Evolutionary conservation across 2,113 vertebrate genomes (phyloP), one percentile per base, ranked within the genome.

Genomic region (Hylia prasina): DNA sequence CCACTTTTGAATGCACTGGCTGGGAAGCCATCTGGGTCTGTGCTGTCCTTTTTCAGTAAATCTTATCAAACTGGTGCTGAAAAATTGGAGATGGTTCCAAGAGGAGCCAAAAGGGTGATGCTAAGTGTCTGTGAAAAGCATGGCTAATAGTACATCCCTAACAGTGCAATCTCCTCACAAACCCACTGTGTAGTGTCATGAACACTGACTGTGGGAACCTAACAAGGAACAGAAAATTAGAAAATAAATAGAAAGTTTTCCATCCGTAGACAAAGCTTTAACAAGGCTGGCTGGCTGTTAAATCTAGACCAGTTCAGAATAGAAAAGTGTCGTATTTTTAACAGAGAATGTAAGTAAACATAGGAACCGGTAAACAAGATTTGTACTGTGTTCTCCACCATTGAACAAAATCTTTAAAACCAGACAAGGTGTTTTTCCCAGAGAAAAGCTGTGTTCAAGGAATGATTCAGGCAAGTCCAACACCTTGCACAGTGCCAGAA

Each of bases 391-490:
- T 93, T 95, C 80, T 81, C 86, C 51, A 53, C 61, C 75, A 70
- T 6, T 93, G 90, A 93, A 69, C 83, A 95, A 80, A 90, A 81
- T 86, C 82, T 93, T 96, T 93, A 88, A 90, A 95, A 57, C 42
- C 39, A 66, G 75, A 56, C 39, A 61, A 70, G 71, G 35, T 35
- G 39, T 44, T 96, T 87, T 94, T 76, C 66, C 68, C 63, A 51
- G 42, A 70, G 56, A 89, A 89, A 87, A 90, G 42, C 69, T 64
- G 27, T 83, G 35, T 80, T 79, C 66, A 65, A 73, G 78, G 24
- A 65, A 69, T 72, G 73, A 70, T 47, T 93, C 54, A 75, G 39
- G 64, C 24, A 83, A 77, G 22, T 37, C 58, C 54, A 90, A 56
- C 44, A 66, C 25, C 51, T 70, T 71, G 28, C 68, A 30, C 2